These are phyloP conservation scores for Apodemus sylvaticus DNA, from an alignment of 2,113 vertebrate genomes.

Conservation along the genomic window DNA sequence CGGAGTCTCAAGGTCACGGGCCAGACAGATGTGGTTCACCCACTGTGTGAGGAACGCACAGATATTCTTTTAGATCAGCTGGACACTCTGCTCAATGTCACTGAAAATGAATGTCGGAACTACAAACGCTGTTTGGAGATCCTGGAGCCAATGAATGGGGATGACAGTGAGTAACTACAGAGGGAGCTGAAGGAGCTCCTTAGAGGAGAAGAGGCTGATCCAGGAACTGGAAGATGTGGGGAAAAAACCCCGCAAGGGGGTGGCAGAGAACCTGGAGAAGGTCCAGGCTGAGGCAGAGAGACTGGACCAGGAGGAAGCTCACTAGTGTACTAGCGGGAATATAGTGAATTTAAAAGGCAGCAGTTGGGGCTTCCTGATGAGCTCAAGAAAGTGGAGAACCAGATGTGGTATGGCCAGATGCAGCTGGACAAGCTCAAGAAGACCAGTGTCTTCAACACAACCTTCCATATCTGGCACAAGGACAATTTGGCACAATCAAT, in stretches of 20 bases:
- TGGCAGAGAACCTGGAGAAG: constrained; percentile 91
- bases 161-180: constrained; percentile 92
- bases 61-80: constrained; percentile 97
- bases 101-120: constrained; percentile 98
- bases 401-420: constrained; percentile 97
- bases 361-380: constrained; percentile 98
- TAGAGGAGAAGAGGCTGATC: constrained; percentile 92
- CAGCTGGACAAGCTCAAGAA: constrained; percentile 97
- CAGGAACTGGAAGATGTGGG: constrained; percentile 94
- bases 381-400: constrained; percentile 97
- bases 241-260: constrained; percentile 90
- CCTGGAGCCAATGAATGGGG: constrained; percentile 93
- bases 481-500: too few relatives aligned
- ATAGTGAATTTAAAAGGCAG: constrained; percentile 98
- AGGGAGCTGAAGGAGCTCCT: constrained; percentile 91
- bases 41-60: constrained; percentile 98
- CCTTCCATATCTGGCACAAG: constrained; percentile 99
- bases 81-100: constrained; percentile 98
- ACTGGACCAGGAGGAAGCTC: constrained; percentile 95
- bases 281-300: constrained; percentile 92
- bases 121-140: constrained; percentile 98
- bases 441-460: constrained; percentile 98
- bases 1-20: constrained; percentile 96
- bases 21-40: constrained; percentile 98
- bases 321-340: constrained; percentile 98